A percentile compares a stretch with the other conserved stretches of the same genome.
These are phyloP conservation scores for Clavelina lepadiformis DNA, from an alignment of 23 tunicate genomes.

Conservation along the genomic window DNA sequence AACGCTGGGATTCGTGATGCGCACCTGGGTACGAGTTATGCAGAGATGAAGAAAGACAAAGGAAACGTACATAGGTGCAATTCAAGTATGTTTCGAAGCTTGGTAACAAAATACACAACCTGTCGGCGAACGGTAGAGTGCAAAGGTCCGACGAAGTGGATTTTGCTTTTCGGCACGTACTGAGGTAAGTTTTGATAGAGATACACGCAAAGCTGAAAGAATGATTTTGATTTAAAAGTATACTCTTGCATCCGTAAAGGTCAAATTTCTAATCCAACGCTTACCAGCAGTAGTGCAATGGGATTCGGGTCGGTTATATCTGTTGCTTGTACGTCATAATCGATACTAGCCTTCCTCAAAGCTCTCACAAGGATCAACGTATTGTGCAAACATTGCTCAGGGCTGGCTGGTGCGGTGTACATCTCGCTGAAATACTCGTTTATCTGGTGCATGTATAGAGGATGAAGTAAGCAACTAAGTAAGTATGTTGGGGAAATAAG, in stretches of 20 bases:
- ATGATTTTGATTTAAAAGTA: not conserved
- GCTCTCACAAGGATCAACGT: slow-evolving; percentile 73
- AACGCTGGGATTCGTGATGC: slow-evolving; percentile 64
- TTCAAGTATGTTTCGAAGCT: not conserved
- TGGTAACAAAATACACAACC: slow-evolving; percentile 12
- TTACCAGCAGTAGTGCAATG: slow-evolving; percentile 72
- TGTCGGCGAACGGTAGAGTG: slow-evolving; percentile 57
- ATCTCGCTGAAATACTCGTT: slow-evolving; percentile 60
- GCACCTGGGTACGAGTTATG: slow-evolving; percentile 48
- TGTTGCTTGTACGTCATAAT: slow-evolving; percentile 87
- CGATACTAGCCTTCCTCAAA: slow-evolving; percentile 53
- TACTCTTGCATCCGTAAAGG: not conserved
- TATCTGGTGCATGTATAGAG: slow-evolving; percentile 41
- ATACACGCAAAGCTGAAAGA: slow-evolving; percentile 69
- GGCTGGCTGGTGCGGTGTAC: slow-evolving; percentile 81
- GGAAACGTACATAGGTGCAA: not conserved
- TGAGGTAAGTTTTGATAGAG: slow-evolving; percentile 89
- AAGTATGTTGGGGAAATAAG: not conserved
- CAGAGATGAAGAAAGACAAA: not conserved
- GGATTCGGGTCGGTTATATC: slow-evolving; percentile 99
- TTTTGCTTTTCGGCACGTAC: slow-evolving; percentile 53
- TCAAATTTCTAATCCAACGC: not conserved
- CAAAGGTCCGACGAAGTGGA: slow-evolving; percentile 63
- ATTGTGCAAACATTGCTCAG: slow-evolving; percentile 98
- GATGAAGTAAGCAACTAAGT: no score